Evolutionary conservation across 1,140 invertebrate genomes (phyloP).

Genomic region (Penaeus vannamei): DNA sequence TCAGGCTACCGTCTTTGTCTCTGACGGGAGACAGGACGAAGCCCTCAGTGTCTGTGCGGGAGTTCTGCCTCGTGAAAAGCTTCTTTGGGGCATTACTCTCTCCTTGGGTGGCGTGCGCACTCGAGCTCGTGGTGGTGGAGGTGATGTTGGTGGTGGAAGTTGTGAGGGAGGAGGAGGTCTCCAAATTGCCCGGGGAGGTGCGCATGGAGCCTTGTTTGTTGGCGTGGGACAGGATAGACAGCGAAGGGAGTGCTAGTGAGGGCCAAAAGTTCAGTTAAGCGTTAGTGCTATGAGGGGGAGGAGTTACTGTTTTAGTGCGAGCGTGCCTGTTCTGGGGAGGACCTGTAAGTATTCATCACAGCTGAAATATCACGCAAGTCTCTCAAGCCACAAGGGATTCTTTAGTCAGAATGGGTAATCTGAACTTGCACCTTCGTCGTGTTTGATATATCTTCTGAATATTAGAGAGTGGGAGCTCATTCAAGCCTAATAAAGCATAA

Average conservation of each 20-base stretch:
- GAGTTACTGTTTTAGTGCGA: no score
- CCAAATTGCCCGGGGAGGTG: slow-evolving; percentile 27
- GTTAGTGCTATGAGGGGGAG: slow-evolving; percentile 24
- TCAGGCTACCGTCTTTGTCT: slow-evolving; percentile 46
- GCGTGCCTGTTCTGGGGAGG: no score
- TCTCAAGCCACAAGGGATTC: no score
- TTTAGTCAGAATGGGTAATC: no score
- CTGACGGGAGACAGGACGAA: slow-evolving; percentile 55
- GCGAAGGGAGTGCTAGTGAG: slow-evolving; percentile 48
- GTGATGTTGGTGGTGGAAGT: neutral
- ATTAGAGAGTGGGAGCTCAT: no score
- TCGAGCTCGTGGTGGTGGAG: neutral
- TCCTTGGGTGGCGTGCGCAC: neutral
- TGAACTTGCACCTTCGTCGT: no score
- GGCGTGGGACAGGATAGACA: slow-evolving; percentile 44
- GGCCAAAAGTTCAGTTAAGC: slow-evolving; percentile 43
- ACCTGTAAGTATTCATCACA: no score
- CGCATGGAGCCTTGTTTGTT: slow-evolving; percentile 41
- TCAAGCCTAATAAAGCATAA: no score
- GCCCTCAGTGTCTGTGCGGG: slow-evolving; percentile 37
- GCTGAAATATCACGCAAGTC: no score
- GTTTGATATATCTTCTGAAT: no score
- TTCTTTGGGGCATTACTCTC: neutral
- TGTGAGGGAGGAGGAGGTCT: slow-evolving; percentile 4
- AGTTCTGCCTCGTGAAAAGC: slow-evolving; percentile 55